Evolutionary conservation across 2,797 vertebrate species (phyloP).

Genomic region (Morelia viridis): DNA sequence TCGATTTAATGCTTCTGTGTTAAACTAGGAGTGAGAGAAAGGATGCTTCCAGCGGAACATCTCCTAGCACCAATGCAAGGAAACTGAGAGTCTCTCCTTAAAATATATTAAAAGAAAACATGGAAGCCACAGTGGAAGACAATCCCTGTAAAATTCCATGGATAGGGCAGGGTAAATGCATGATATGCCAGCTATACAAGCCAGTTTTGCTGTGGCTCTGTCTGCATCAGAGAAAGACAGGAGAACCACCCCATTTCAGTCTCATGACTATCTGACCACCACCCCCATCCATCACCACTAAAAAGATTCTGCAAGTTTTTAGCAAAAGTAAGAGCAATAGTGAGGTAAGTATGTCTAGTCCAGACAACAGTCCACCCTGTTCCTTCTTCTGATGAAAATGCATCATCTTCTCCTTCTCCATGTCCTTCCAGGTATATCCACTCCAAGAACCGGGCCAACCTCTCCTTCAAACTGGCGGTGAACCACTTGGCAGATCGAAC

Average conservation of each 20-base stretch:
- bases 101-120: background rate
- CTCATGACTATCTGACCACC: background rate
- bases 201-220: too few species aligned
- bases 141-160: background rate
- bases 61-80: background rate
- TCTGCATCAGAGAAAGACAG: background rate
- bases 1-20: background rate
- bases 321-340: background rate
- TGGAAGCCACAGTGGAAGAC: background rate
- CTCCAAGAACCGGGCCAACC: constrained; percentile 78
- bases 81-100: background rate
- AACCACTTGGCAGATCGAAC: constrained; percentile 81
- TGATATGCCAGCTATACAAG: background rate
- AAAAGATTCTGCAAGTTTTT: background rate
- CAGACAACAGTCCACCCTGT: background rate
- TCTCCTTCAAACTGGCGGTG: constrained; percentile 76
- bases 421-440: constrained; percentile 73
- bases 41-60: background rate
- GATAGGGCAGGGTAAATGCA: background rate
- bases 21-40: background rate
- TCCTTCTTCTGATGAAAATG: background rate
- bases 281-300: background rate
- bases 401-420: background rate
- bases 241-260: too few species aligned
- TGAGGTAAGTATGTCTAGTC: background rate